phyloP scores from a whole-genome alignment of 1,140 invertebrate species.

The Rhopalosiphum maidis region DNA sequence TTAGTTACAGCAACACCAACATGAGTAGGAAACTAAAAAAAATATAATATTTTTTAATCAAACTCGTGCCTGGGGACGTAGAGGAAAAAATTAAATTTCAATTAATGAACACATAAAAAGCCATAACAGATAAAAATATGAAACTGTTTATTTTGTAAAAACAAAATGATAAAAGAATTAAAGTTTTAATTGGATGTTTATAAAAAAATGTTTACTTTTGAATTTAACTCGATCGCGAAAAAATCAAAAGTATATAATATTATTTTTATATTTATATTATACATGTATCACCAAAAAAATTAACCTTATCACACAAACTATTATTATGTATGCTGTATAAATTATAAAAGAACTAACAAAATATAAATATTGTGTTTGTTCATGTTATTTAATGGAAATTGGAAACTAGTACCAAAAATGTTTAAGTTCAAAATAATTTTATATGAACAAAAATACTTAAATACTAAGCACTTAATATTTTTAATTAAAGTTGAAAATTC shows the following conservation, averaged over 20 bases:
- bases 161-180: constrained; percentile 32
- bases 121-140: constrained; percentile 36
- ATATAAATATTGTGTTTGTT: background rate
- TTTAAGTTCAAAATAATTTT: background rate
- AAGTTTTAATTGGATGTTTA: constrained; percentile 40
- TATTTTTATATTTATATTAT: background rate
- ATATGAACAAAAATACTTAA: background rate
- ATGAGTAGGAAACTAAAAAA: background rate
- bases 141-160: constrained; percentile 45
- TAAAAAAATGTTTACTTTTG: constrained; percentile 45
- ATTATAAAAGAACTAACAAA: background rate
- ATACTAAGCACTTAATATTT: background rate
- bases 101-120: constrained; percentile 32
- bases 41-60: constrained; percentile 34
- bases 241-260: constrained; percentile 18
- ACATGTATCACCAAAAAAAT: background rate
- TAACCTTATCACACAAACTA: background rate
- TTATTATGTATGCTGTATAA: background rate
- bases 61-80: background rate
- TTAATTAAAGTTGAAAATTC: background rate
- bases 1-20: background rate
- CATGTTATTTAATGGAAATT: background rate
- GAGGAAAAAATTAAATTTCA: constrained; percentile 13
- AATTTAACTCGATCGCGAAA: background rate
- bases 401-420: background rate